These are phyloP conservation scores for Drosophila recens DNA, from an alignment of 2,888 invertebrate genomes.

Conservation along the genomic window DNA sequence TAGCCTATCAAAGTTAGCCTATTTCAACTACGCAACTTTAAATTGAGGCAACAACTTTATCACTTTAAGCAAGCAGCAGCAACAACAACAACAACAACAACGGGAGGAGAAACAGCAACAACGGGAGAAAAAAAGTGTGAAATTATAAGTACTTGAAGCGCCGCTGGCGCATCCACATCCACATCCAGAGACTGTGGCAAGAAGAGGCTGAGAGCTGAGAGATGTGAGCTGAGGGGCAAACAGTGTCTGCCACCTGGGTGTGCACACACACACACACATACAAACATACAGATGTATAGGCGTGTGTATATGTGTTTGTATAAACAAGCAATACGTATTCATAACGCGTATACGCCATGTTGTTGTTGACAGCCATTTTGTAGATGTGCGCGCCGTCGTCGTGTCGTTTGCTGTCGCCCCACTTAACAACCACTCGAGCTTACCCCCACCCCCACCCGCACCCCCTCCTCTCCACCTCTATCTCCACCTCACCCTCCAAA, in stretches of 20 bases:
- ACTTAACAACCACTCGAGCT: slow-evolving; percentile 62
- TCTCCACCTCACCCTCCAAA: not conserved
- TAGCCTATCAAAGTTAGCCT: slow-evolving; percentile 60
- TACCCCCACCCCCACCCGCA: slow-evolving; percentile 7
- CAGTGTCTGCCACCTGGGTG: slow-evolving; percentile 44
- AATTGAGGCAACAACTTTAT: slow-evolving; percentile 74
- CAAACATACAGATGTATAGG: not conserved
- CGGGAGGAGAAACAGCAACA: slow-evolving; percentile 4
- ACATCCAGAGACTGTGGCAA: slow-evolving; percentile 19
- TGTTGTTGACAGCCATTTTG: slow-evolving; percentile 81
- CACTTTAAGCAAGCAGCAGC: slow-evolving; percentile 61
- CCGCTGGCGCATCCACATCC: slow-evolving; percentile 60
- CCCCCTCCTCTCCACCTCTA: not conserved
- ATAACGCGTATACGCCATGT: slow-evolving; percentile 80
- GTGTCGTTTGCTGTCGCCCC: slow-evolving; percentile 27
- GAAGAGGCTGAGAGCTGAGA: slow-evolving; percentile 9
- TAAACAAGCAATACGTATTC: slow-evolving; percentile 79
- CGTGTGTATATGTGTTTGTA: slow-evolving; percentile 16
- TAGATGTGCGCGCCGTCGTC: slow-evolving; percentile 69
- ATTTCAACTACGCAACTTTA: slow-evolving; percentile 55
- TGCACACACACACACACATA: slow-evolving; percentile 11
- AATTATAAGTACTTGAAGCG: slow-evolving; percentile 77
- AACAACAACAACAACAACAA: slow-evolving; percentile 14
- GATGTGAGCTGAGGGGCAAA: slow-evolving; percentile 20
- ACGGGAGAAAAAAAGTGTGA: slow-evolving; percentile 65